Base-by-base conservation (phyloP, 1,140 invertebrate species). In the Diplogasteroides magnus region DNA sequence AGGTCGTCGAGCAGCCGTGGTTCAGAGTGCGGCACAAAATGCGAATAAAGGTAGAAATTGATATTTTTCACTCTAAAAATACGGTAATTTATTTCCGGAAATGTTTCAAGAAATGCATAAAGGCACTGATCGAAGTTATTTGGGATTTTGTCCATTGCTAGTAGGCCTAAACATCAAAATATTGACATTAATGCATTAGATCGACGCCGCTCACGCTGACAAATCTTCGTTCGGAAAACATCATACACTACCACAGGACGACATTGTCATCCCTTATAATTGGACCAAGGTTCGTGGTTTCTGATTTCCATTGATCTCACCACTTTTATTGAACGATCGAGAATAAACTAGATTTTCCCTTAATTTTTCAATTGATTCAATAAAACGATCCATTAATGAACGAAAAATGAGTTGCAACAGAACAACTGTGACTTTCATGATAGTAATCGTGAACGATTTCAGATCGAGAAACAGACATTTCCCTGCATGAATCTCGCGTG, bases 181-280 rank as follows among this genome's bases (percentile, higher is more conserved):
- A n/a, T n/a, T n/a, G n/a, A 11, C 26, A 27, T 60, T 11, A 59
- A 1, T 59, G 59, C 61, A n/a, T 11, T 32, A 68, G 67, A 60
- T 68, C 0, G 59, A 61, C 6, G 31, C 55, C 29, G 68, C 31
- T 25, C 48, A 72, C 29, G 67, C 61, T 28, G 70, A 72, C 2
- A 31, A 61, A 6, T 72, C 70, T 3, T 60, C 64, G 28, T 72
- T 72, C 29, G 70, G 70, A 29, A 67, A 72, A 59, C 70, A 72
- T 37, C 67, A 31, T 31, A 68, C 67, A 27, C 70, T 60, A 28
- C 27, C 29, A 23, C 64, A 67, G 26, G 65, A 67, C 59, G 65
- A 37, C 1, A 63, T 67, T 19, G 58, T 67, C 3, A 31, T 28
- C 3, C 70, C 70, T 2, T 31, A 37, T 26, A n/a, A n/a, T n/a